Base-by-base conservation (phyloP, 2,888 invertebrate genomes). In the Watsonalla binaria region DNA sequence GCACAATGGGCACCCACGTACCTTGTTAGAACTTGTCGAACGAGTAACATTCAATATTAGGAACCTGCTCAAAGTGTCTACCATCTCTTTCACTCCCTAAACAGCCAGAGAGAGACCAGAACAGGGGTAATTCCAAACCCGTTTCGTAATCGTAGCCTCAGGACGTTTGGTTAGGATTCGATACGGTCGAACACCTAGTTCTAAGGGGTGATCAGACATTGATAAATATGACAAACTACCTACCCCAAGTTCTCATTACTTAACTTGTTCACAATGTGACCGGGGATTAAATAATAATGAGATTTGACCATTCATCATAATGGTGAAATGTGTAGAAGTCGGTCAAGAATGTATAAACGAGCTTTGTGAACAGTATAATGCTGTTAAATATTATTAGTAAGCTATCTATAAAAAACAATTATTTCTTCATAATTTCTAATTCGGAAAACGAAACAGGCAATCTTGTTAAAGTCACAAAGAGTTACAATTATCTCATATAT, bases 101-200 rank as follows among this genome's bases (percentile, higher is more conserved):
- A 46, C 0, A 13, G 5, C 51, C 24, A 60, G 68, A 74, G 52
- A 61, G 59, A 58, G 74, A 75, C 15, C 39, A 51, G n/a, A 51
- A 46, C 56, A 48, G 56, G 61, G 56, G 57, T 56, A 61, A 54
- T 61, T 60, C 53, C 52, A 65, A 77, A 82, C 79, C 66, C 60
- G 82, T 82, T 84, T 80, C 63, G 65, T 82, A 83, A 83, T 82
- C 78, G 74, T 80, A 57, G 80, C 85, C 82, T 72, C 77, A 72
- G 77, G 86, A 74, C 76, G 80, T 85, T 86, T 84, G 78, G 81
- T 80, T 81, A 80, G 78, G 80, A 82, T 86, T 75, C 73, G 84
- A 72, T 79, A 86, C 74, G 87, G 84, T 85, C 72, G 74, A 66
- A 83, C 87, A 84, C 86, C 80, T 80, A 62, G 62, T 54, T 62